Conservation (phyloP, 2,888 invertebrate genomes). For the Branchellion lobata region DNA sequence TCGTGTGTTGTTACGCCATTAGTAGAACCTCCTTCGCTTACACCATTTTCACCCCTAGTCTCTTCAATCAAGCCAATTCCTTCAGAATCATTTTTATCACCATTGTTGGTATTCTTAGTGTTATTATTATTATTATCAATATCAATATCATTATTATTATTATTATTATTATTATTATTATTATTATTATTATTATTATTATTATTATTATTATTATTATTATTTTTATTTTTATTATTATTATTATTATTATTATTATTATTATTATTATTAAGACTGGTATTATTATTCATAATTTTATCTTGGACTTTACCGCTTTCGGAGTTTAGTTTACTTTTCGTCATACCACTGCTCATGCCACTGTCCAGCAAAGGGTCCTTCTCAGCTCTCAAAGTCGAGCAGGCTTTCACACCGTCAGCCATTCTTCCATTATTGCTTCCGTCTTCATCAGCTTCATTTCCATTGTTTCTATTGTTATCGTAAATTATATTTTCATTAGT, state of each 20-base stretch:
- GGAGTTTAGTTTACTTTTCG: too few species aligned
- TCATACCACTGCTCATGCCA: too few species aligned
- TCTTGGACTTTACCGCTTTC: too few species aligned
- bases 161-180: background rate
- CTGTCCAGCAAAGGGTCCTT: too few species aligned
- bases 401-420: too few species aligned
- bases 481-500: too few species aligned
- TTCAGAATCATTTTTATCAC: background rate
- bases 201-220: background rate
- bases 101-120: background rate
- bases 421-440: too few species aligned
- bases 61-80: background rate
- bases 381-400: too few species aligned
- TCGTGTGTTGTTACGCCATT: background rate
- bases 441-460: too few species aligned
- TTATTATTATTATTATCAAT: slow-evolving; percentile 7
- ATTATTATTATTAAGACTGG: slow-evolving; percentile 12
- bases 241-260: slow-evolving; percentile 1
- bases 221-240: background rate
- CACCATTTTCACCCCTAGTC: background rate
- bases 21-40: background rate
- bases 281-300: background rate
- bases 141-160: background rate
- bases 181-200: slow-evolving; percentile 11
- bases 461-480: too few species aligned